Percentiles rank a stretch among this genome's conserved stretches.
phyloP scores from a whole-genome alignment of 2,113 vertebrate genomes.

The Gavia stellata region DNA sequence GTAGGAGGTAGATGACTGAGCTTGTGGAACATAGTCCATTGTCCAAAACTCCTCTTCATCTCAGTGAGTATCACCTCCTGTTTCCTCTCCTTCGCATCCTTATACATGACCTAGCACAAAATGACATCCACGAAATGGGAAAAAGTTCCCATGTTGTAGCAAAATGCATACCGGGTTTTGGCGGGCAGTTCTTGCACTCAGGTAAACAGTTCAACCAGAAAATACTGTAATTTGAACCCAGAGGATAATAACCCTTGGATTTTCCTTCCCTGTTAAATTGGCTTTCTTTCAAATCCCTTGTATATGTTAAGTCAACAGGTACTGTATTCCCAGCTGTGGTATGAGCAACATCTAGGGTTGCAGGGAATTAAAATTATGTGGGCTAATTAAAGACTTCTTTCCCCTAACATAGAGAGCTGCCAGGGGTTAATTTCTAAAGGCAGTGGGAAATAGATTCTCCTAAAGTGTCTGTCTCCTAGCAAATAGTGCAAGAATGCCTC shows the following conservation, averaged over 20 bases:
- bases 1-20: neutral
- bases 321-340: neutral
- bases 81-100: constrained; percentile 33
- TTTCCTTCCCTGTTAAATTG: neutral
- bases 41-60: constrained; percentile 67
- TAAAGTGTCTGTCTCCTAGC: neutral
- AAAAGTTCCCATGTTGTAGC: constrained; percentile 60
- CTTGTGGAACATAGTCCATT: neutral
- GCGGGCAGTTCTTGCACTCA: neutral
- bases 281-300: neutral
- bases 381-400: neutral
- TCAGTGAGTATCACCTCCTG: constrained; percentile 40
- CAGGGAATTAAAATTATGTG: neutral
- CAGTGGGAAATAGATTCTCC: neutral
- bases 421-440: neutral
- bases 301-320: neutral
- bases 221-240: neutral
- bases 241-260: neutral
- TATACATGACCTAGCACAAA: constrained; percentile 61
- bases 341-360: neutral
- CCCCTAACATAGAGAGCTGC: neutral
- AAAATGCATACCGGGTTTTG: neutral
- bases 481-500: neutral
- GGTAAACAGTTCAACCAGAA: neutral
- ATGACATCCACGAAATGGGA: constrained; percentile 52